Base-by-base conservation (phyloP, 2,888 invertebrate species). In the Caenorhabditis sp. region DNA sequence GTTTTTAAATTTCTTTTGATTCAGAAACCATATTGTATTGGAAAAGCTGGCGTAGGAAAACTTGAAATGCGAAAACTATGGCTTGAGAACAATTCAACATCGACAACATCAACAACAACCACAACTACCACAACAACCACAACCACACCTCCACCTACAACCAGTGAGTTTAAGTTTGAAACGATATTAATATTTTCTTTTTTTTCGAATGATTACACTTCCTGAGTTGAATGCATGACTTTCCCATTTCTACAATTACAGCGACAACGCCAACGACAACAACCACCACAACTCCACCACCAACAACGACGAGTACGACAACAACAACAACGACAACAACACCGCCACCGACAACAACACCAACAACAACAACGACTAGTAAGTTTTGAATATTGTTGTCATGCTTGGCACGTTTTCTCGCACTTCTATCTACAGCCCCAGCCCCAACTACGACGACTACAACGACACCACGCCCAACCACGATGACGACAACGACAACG, bases 1-100 rank as follows among this genome's bases (percentile, higher is more conserved):
- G 10, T 21, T 3, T 8, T 4, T 10, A 58, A 17, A 55, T 1
- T n/a, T 12, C 14, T 26, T 2, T 31, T 10, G 12, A 74, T 79
- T 60, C 76, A 81, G 81, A 73, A 69, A 0, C 81, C 82, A 1
- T 82, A 82, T 63, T 82, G 82, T 62, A 77, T 82, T 21, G 70
- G 76, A 61, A 77, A 74, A 62, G 66, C 76, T 17, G 77, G 69
- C 6, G 69, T 58, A 4, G 73, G 70, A 12, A 72, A 72, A 23
- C 67, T 75, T 19, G 79, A 77, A 55, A 75, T 82, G 23, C 64
- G 82, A 4, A 82, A 82, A 57, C 69, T 82, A 5, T 82, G 82
- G 82, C 31, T 75, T 21, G 75, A 72, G 14, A 66, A 59, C 6
- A 75, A 76, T 23, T 65, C 62, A 36, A 77, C 75, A 0, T 74